Conservation (phyloP, 2,888 invertebrate species). For the Adelognathus sp. region DNA sequence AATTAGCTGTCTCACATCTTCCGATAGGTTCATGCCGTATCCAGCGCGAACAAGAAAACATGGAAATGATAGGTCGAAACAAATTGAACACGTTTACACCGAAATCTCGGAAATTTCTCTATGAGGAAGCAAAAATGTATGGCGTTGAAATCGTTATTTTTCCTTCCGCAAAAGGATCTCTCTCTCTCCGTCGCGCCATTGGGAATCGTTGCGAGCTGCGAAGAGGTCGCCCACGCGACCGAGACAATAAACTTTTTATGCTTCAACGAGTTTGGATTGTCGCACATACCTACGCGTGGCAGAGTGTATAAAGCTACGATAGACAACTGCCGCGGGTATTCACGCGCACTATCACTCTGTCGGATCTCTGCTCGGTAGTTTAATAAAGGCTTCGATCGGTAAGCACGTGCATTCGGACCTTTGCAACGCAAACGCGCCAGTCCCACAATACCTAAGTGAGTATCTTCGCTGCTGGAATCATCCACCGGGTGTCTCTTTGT, state of each 20-base stretch:
- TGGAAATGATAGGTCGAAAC: too few species aligned
- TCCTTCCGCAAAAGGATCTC: constrained; percentile 46
- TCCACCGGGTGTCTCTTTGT: constrained; percentile 4
- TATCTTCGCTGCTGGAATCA: constrained; percentile 9
- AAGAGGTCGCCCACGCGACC: constrained; percentile 52
- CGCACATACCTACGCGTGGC: constrained; percentile 12
- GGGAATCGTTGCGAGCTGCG: constrained; percentile 17
- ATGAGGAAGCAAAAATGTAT: too few species aligned
- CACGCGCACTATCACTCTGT: constrained; percentile 37
- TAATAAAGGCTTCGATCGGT: constrained; percentile 53
- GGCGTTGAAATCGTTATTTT: too few species aligned
- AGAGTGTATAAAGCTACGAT: background rate
- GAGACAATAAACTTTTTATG: constrained; percentile 58
- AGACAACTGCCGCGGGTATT: background rate
- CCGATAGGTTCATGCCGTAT: too few species aligned
- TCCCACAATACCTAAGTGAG: background rate
- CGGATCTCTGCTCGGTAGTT: constrained; percentile 52
- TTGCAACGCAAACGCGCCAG: background rate
- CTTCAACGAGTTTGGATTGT: constrained; percentile 57
- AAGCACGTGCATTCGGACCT: constrained; percentile 51
- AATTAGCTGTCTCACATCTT: too few species aligned
- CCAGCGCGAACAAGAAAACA: too few species aligned
- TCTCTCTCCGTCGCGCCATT: background rate
- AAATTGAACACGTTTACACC: too few species aligned
- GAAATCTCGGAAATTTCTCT: too few species aligned